Evolutionary conservation across 2,797 vertebrate genomes (phyloP).

Genomic region (Falco cherrug): DNA sequence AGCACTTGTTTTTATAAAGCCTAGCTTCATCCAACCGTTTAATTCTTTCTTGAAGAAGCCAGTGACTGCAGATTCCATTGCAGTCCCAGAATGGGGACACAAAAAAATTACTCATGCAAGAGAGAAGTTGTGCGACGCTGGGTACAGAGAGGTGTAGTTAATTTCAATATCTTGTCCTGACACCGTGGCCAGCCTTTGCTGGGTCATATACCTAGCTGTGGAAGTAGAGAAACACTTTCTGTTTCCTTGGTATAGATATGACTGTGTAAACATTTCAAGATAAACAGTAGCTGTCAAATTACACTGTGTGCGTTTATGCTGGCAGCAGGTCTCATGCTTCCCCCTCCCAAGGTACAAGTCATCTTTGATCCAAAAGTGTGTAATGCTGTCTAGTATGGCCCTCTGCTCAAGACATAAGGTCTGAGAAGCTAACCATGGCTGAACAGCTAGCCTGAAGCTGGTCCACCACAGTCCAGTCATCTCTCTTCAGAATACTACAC

Average conservation of each 20-base stretch:
- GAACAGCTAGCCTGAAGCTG: background rate
- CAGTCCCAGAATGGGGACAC: background rate
- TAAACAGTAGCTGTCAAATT: background rate
- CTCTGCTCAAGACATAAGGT: background rate
- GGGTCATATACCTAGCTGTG: background rate
- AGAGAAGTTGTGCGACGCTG: background rate
- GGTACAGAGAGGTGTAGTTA: background rate
- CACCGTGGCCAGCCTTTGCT: background rate
- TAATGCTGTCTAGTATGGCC: background rate
- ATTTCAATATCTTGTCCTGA: background rate
- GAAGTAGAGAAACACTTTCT: background rate
- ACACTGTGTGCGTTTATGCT: background rate
- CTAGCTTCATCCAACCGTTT: background rate
- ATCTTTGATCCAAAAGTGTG: background rate
- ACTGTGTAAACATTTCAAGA: background rate
- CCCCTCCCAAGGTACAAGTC: background rate
- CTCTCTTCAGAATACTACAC: background rate
- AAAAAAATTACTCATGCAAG: background rate
- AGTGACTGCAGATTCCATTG: background rate
- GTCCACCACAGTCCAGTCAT: background rate
- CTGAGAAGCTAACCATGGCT: background rate
- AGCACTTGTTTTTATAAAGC: background rate
- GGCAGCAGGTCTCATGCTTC: background rate
- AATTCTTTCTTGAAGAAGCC: background rate
- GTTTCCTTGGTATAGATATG: background rate